Evolutionary conservation across 2,113 vertebrate species (phyloP).

Genomic region (Axis porcinus): DNA sequence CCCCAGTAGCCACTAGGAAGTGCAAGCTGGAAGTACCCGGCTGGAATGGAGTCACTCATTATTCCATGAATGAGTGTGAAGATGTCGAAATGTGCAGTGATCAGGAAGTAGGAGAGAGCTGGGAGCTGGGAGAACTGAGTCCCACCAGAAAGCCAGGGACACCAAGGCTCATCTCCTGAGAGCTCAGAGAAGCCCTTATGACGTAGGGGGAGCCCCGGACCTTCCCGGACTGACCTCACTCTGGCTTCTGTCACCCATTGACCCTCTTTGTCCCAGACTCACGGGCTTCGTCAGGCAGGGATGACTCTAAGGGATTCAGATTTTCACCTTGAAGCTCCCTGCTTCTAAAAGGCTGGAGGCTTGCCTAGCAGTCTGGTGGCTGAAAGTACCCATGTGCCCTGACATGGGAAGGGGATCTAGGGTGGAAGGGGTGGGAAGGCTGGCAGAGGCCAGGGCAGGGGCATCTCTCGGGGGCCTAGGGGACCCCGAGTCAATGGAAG

Average conservation of each 20-base stretch:
- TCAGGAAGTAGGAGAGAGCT: neutral
- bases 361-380: neutral
- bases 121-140: neutral
- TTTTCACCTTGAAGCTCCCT: neutral
- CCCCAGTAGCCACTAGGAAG: neutral
- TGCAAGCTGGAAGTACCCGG: accelerated
- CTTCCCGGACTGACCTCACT: neutral
- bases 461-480: neutral
- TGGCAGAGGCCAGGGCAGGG: no score
- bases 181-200: neutral
- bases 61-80: neutral
- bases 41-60: neutral
- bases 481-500: no score
- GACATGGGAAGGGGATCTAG: neutral
- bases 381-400: neutral
- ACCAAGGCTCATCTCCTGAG: neutral
- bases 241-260: neutral
- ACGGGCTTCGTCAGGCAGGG: accelerated
- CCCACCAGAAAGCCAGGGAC: neutral
- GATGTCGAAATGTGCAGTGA: neutral
- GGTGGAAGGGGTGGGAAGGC: neutral
- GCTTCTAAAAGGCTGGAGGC: neutral
- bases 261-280: neutral
- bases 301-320: neutral
- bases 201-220: neutral